Conservation (phyloP, 2,797 vertebrate species). For the Crenuchus spilurus region DNA sequence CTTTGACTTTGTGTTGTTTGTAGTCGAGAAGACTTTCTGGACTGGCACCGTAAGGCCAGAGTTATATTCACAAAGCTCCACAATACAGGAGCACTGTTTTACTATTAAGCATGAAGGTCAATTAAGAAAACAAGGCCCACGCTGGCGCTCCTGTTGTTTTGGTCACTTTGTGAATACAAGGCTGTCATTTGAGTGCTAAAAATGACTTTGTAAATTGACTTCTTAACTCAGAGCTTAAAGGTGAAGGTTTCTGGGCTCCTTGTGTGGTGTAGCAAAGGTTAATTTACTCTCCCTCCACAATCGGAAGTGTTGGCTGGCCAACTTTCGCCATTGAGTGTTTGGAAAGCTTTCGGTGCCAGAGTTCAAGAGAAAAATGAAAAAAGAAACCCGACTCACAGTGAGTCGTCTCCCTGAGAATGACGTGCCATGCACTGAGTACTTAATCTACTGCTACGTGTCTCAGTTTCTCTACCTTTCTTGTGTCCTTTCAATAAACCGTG, state of each 20-base stretch:
- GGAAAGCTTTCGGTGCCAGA: constrained; percentile 79
- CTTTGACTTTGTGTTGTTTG: constrained; percentile 80
- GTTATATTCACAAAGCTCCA: not conserved
- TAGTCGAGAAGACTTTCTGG: constrained; percentile 75
- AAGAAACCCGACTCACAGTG: constrained; percentile 83
- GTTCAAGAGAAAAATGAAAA: constrained; percentile 81
- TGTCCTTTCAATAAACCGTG: constrained; percentile 86
- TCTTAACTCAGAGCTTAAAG: constrained; percentile 63
- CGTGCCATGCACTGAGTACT: constrained; percentile 86
- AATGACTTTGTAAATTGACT: constrained; percentile 66
- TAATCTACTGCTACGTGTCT: constrained; percentile 81
- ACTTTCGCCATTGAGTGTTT: constrained; percentile 82
- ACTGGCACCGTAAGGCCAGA: constrained; percentile 75
- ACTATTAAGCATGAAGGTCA: not conserved
- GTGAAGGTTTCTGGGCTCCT: constrained; percentile 72
- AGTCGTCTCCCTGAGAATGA: constrained; percentile 84
- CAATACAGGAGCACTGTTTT: not conserved
- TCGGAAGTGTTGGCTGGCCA: constrained; percentile 84
- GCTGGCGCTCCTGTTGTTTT: not conserved
- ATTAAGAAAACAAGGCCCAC: not conserved
- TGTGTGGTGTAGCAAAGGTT: constrained; percentile 78
- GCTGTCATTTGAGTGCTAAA: constrained; percentile 44
- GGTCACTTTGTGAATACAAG: constrained; percentile 8
- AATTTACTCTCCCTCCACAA: constrained; percentile 77
- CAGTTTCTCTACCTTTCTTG: constrained; percentile 79